Base-by-base conservation (phyloP, 2,888 invertebrate genomes). In the Sisyra nigra region DNA sequence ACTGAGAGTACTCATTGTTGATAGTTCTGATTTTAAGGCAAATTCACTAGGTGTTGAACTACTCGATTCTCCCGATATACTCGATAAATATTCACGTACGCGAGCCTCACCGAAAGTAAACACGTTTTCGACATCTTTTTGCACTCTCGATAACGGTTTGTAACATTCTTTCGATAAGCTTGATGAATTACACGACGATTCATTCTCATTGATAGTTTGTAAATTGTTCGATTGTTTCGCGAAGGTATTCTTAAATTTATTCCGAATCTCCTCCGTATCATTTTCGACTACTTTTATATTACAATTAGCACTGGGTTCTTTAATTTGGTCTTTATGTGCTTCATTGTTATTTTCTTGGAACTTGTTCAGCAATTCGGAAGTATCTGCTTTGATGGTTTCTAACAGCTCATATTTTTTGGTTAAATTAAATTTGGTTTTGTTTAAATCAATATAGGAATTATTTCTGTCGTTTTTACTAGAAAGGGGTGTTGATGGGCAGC, bases 81-180 rank as follows among this genome's bases (percentile, higher is more conserved):
- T 66, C 18, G 64, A 59, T 44, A 68, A 54, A 53, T 68, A 69
- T 51, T 67, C 68, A 46, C 61, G 62, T 35, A 69, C 67, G 41
- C 66, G 57, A 18, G 61, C 60, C 49, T 67, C 66, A 11, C 64
- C 62, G 50, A 67, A 67, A 49, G 61, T 61, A 52, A 67, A 67
- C 35, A 66, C 62, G 42, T 52, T 57, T 45, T 54, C 55, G 11
- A 38, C 48, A 53, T 54, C 46, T 50, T 50, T 39, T 52, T 53
- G 14, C 15, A 42, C 18, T 19, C 39, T 34, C 30, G 44, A 15
- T 45, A 44, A 40, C 14, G 43, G 43, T 37, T 43, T 43, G 17
- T 43, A 43, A 14, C 10, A 13, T 13, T 9, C 14, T 40, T 29
- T 54, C 53, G 56, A 56, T 52, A 40, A 44, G 38, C 41, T 34